phyloP scores from a whole-genome alignment of 2,888 invertebrate genomes.

The Cepaea hortensis region DNA sequence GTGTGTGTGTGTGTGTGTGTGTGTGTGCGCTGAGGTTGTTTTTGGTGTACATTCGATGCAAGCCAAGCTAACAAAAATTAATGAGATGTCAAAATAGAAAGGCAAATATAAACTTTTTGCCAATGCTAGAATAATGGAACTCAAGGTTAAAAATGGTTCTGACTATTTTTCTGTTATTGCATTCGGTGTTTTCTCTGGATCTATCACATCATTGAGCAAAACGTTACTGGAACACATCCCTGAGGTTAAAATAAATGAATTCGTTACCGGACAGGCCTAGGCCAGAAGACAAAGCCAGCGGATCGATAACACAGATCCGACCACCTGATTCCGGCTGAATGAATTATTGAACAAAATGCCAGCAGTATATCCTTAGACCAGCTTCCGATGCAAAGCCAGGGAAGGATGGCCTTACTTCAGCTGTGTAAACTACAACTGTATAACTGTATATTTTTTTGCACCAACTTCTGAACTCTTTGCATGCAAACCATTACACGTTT shows the following conservation, averaged over 20 bases:
- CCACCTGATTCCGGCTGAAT: conserved; percentile 23
- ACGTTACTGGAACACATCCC: neutral
- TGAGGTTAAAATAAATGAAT: conserved; percentile 9
- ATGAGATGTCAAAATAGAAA: too few relatives aligned
- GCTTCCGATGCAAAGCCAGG: too few relatives aligned
- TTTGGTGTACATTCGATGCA: too few relatives aligned
- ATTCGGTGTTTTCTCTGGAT: neutral
- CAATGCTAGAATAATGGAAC: neutral
- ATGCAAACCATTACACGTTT: too few relatives aligned
- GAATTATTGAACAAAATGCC: conserved; percentile 39
- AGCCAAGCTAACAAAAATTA: too few relatives aligned
- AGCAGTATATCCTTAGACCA: neutral
- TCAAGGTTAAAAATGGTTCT: neutral
- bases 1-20: too few relatives aligned
- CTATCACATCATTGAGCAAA: conserved; percentile 4
- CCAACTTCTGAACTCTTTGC: too few relatives aligned
- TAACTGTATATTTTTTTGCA: too few relatives aligned
- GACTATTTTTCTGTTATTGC: neutral
- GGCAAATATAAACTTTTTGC: neutral
- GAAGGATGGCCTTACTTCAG: too few relatives aligned
- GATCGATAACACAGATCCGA: conserved; percentile 26
- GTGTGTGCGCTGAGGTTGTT: too few relatives aligned
- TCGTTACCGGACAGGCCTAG: conserved; percentile 9
- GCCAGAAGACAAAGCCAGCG: conserved; percentile 1
- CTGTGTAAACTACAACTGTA: too few relatives aligned